Evolutionary conservation across 1,140 invertebrate genomes (phyloP).

Genomic region (Penaeus vannamei): DNA sequence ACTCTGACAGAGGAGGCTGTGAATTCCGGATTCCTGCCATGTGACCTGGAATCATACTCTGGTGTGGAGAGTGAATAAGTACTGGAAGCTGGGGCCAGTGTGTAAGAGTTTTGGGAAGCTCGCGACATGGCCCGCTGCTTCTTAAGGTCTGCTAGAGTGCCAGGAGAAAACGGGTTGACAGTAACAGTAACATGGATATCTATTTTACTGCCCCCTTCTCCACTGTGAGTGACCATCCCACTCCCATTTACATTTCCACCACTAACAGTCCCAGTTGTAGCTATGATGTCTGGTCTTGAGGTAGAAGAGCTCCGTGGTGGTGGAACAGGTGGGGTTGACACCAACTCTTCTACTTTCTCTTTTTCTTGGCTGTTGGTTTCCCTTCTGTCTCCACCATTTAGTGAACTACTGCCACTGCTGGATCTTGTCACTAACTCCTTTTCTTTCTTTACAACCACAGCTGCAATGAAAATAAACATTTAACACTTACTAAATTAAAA

Average conservation of each 20-base stretch:
- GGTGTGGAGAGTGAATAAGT: slow-evolving; percentile 55
- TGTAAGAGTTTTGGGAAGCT: slow-evolving; percentile 63
- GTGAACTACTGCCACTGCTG: slow-evolving; percentile 16
- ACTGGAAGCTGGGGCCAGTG: slow-evolving; percentile 55
- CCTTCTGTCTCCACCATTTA: neutral
- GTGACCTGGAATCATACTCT: slow-evolving; percentile 46
- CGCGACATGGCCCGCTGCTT: slow-evolving; percentile 88
- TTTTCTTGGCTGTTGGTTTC: neutral
- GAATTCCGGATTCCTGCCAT: slow-evolving; percentile 42
- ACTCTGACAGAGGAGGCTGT: slow-evolving; percentile 53
- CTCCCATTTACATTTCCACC: slow-evolving; percentile 67
- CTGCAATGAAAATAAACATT: slow-evolving; percentile 41
- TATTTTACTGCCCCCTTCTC: slow-evolving; percentile 88
- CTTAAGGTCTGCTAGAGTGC: slow-evolving; percentile 89
- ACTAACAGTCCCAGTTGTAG: slow-evolving; percentile 23
- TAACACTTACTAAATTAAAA: neutral
- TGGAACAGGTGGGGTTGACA: slow-evolving; percentile 51
- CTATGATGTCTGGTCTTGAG: slow-evolving; percentile 29
- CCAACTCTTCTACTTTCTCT: slow-evolving; percentile 15
- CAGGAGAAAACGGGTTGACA: slow-evolving; percentile 73
- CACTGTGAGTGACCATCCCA: slow-evolving; percentile 71
- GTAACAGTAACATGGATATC: slow-evolving; percentile 87
- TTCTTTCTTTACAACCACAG: slow-evolving; percentile 38
- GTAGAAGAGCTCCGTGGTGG: slow-evolving; percentile 55
- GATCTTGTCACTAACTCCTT: slow-evolving; percentile 48